Evolutionary conservation across 2,888 invertebrate genomes (phyloP), one percentile per base, ranked within the genome.

Genomic region (Rutpela maculata): DNA sequence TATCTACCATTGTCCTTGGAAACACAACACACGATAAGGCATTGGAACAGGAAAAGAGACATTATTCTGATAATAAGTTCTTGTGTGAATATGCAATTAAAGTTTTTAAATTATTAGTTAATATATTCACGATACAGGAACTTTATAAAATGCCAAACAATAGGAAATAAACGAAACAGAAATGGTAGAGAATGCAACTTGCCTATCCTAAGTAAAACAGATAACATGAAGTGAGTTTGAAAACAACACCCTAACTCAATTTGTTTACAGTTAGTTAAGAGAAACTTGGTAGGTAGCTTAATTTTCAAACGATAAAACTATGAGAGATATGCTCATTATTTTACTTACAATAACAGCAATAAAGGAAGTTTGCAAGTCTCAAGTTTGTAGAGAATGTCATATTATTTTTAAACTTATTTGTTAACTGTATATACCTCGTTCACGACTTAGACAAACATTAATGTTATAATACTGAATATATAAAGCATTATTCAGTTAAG

Each of bases 211-310:
- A 63, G 62, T n/a, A 35, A 63, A 35, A 63, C 31, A 68, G 68
- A 68, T 56, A 56, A 68, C 56, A 68, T 26, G 55, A 56, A 68
- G 55, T 7, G 68, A 68, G 68, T 68, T 68, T 68, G 26, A 68
- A 68, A 68, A 68, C 68, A 68, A 68, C 69, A 59, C 19, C 35
- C 55, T 69, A 69, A 57, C 69, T 69, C 57, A 69, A 69, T 69
- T 59, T 59, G 69, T 59, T 69, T 69, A 59, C 69, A 69, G 57
- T 56, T 68, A 68, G 68, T 68, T 68, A 68, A 56, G 26, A 67
- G 17, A 55, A 69, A 69, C 69, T 69, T 69, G 31, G 31, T 69
- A 69, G 17, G 38, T 57, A 38, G 57, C 69, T 69, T 69, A 59
- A 69, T 69, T 69, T 69, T 18, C 38, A 69, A 55, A 69, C 35